phyloP scores from a whole-genome alignment of 2,888 invertebrate species.

The Heliconius cydno region DNA sequence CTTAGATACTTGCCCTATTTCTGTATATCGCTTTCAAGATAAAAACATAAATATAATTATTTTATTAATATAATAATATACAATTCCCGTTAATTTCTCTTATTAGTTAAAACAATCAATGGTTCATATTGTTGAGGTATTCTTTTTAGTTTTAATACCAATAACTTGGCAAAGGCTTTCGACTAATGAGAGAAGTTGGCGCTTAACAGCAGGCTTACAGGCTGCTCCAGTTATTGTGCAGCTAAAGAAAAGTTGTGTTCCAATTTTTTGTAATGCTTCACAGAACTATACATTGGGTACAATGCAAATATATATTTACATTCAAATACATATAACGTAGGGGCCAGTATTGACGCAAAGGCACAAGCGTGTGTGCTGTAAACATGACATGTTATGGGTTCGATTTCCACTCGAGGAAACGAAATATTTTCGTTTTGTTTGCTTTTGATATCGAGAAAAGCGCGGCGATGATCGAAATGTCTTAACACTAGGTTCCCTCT shows the following conservation, averaged over 20 bases:
- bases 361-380: too few species aligned
- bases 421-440: too few species aligned
- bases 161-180: conserved; percentile 28
- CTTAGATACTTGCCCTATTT: background rate
- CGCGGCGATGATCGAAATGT: too few species aligned
- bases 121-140: background rate
- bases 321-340: background rate
- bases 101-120: conserved; percentile 5
- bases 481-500: too few species aligned
- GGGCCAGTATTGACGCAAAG: too few species aligned
- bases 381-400: too few species aligned
- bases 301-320: background rate
- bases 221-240: conserved; percentile 10
- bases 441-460: too few species aligned
- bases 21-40: background rate
- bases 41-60: background rate
- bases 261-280: conserved; percentile 23
- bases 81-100: background rate
- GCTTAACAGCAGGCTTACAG: conserved; percentile 25
- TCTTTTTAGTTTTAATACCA: conserved; percentile 21
- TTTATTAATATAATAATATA: background rate
- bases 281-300: background rate
- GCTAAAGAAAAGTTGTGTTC: conserved; percentile 25
- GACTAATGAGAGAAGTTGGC: conserved; percentile 31
- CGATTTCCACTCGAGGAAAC: too few species aligned